These are phyloP conservation scores for Perdita meconis DNA, from an alignment of 2,888 invertebrate genomes.

Conservation along the genomic window DNA sequence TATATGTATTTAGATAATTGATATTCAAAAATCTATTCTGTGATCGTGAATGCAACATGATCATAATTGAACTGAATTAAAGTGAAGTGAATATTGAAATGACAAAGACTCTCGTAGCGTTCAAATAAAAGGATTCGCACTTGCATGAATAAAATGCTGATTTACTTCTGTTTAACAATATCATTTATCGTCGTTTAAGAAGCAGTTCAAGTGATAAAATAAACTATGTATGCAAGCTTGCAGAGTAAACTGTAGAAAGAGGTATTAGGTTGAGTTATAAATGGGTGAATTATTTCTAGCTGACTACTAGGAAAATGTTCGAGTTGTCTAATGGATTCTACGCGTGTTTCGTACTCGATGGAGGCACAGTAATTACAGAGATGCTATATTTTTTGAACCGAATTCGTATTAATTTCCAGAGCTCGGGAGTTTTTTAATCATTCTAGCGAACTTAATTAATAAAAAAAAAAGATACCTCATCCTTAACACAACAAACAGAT, in stretches of 20 bases:
- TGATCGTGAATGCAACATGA: too few relatives aligned
- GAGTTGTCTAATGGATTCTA: conserved; percentile 28
- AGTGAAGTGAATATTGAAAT: neutral
- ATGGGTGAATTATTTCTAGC: conserved; percentile 63
- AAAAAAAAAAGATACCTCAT: too few relatives aligned
- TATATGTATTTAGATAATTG: too few relatives aligned
- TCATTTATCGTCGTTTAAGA: conserved; percentile 15
- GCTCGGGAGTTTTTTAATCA: too few relatives aligned
- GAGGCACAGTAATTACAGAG: too few relatives aligned
- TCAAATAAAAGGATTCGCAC: neutral
- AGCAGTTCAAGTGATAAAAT: conserved; percentile 9
- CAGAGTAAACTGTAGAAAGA: conserved; percentile 29
- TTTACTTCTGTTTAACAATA: neutral
- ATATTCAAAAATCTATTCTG: too few relatives aligned
- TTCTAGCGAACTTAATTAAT: too few relatives aligned
- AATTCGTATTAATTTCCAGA: too few relatives aligned
- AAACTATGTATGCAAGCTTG: conserved; percentile 35
- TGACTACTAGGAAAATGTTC: conserved; percentile 42
- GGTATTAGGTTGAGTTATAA: conserved; percentile 52
- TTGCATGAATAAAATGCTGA: neutral
- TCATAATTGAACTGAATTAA: too few relatives aligned
- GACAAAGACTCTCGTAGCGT: neutral
- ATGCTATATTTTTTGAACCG: too few relatives aligned
- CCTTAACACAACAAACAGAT: too few relatives aligned
- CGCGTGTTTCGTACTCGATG: conserved; percentile 7